Base-by-base conservation (phyloP, 2,113 vertebrate species). In the Bettongia penicillata region DNA sequence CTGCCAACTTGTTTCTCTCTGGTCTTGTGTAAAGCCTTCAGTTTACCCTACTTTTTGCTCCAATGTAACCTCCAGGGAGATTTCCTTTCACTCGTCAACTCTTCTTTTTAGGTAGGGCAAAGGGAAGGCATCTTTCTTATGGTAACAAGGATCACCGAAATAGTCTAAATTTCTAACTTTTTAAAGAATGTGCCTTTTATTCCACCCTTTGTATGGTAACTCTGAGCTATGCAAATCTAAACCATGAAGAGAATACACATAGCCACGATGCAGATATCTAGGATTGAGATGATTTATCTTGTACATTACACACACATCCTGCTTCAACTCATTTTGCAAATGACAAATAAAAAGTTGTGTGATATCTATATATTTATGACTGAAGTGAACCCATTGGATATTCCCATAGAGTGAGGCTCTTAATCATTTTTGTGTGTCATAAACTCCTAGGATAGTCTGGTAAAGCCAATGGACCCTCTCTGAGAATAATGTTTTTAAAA, bases 171-270 rank as follows among this genome's bases (percentile, higher is more conserved):
- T 77, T 96, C 96, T 95, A 96, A 97, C 89, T 97, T 96, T 25
- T 68, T 84, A 93, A 37, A 98, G 97, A 98, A 97, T 0, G 0
- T n/a, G 90, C 84, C 93, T 91, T 98, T 98, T 98, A 93, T 96
- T 97, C 92, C 47, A 91, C 93, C 77, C 93, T 97, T 97, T 52
- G 28, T 92, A 92, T 53, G 19, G 68, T 48, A 97, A 91, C 94
- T 97, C 91, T 95, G 97, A 98, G 90, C 95, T 97, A 98, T 97
- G 96, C 92, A 98, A 97, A 98, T 98, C 95, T 95, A 94, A 96
- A 91, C 93, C 53, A 93, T 90, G 96, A 97, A 95, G 94, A 96
- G 95, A 96, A 93, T 96, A 93, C 28, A 8, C 7, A 31, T 48
- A 68, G 89, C 52, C 55, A 57, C 93, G 92, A n/a, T 51, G 52